Conservation (phyloP, 2,888 invertebrate species). For the Ecliptopera silaceata region DNA sequence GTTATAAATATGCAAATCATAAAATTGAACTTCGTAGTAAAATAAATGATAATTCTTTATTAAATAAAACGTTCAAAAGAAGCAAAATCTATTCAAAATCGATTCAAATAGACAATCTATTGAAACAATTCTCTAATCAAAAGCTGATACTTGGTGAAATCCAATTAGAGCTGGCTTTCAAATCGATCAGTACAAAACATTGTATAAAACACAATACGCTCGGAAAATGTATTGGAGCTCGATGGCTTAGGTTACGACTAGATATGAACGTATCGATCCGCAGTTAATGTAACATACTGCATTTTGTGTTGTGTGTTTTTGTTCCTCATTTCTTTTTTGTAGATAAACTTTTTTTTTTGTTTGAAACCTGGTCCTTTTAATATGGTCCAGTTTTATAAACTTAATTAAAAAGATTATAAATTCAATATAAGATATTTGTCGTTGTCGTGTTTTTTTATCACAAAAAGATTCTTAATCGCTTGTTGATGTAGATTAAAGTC, state of each 20-base stretch:
- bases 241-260: background rate
- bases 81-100: conserved; percentile 2
- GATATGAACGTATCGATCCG: background rate
- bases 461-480: too few relatives aligned
- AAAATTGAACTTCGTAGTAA: too few relatives aligned
- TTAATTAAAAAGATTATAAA: too few relatives aligned
- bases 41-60: background rate
- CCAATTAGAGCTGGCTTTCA: conserved; percentile 8
- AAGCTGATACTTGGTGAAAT: conserved; percentile 9
- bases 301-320: too few relatives aligned
- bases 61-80: background rate
- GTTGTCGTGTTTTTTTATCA: too few relatives aligned
- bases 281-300: background rate
- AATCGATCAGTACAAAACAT: conserved; percentile 11
- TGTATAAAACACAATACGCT: background rate
- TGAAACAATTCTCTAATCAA: conserved; percentile 13
- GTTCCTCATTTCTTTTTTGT: too few relatives aligned
- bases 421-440: too few relatives aligned
- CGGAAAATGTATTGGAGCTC: background rate
- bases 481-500: too few relatives aligned
- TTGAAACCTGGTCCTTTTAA: too few relatives aligned
- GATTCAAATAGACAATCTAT: background rate
- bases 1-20: too few relatives aligned
- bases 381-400: too few relatives aligned
- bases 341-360: too few relatives aligned